Evolutionary conservation across 2,113 vertebrate species (phyloP).

Genomic region (Ammodytes marinus): DNA sequence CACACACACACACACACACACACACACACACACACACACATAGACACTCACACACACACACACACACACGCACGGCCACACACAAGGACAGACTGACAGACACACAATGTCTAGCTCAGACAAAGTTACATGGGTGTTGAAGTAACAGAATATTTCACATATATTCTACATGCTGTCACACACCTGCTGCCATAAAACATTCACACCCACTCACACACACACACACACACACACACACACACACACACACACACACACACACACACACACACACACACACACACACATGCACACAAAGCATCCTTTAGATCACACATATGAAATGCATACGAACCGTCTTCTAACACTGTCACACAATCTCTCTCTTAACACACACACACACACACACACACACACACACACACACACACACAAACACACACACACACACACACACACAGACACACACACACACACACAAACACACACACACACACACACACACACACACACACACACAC

Average conservation of each 20-base stretch:
- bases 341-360: too few relatives aligned
- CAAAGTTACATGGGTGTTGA: constrained; percentile 23
- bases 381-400: background rate
- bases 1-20: background rate
- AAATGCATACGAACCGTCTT: too few relatives aligned
- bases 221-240: constrained; percentile 1
- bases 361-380: background rate
- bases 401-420: background rate
- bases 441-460: constrained; percentile 6
- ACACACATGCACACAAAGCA: background rate
- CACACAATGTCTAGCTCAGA: background rate
- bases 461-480: constrained; percentile 10
- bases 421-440: background rate
- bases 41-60: constrained; percentile 6
- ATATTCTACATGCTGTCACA: constrained; percentile 45
- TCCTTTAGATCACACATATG: background rate
- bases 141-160: constrained; percentile 52
- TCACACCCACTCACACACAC: background rate
- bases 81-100: background rate
- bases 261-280: background rate
- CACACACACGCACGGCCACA: constrained; percentile 1
- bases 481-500: background rate
- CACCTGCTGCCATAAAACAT: constrained; percentile 64
- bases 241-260: constrained; percentile 26
- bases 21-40: background rate